Percentiles rank a stretch among this genome's conserved stretches.
Evolutionary conservation across 2,888 invertebrate genomes (phyloP).

Genomic region (Metopia argyrocephala): DNA sequence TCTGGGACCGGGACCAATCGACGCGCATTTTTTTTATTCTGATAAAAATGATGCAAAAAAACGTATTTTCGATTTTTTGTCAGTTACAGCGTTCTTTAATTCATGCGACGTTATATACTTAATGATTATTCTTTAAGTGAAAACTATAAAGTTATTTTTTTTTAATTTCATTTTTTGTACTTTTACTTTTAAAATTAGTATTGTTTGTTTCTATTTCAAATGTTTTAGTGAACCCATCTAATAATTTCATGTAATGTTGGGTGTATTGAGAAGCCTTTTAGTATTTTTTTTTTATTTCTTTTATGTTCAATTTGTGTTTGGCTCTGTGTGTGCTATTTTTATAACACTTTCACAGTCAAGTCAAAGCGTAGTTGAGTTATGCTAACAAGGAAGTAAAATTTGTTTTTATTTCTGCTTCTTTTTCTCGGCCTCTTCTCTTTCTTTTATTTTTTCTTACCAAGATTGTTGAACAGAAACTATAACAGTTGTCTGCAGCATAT

Average conservation of each 20-base stretch:
- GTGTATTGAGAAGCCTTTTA: slow-evolving; percentile 2
- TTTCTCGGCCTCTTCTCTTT: neutral
- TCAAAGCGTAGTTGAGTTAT: slow-evolving; percentile 49
- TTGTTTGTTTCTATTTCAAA: neutral
- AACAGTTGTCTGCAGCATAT: neutral
- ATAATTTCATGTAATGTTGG: neutral
- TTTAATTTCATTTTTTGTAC: too few species aligned
- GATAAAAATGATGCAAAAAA: too few species aligned
- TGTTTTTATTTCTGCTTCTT: neutral
- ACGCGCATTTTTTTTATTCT: too few species aligned
- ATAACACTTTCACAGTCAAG: slow-evolving; percentile 62
- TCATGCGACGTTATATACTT: too few species aligned
- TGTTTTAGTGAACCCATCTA: neutral
- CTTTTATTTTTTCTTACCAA: neutral
- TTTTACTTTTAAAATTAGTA: too few species aligned
- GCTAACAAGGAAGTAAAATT: slow-evolving; percentile 61
- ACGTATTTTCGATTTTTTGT: too few species aligned
- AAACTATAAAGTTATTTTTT: too few species aligned
- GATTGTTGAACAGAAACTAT: neutral
- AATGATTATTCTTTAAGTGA: too few species aligned
- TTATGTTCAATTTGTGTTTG: neutral
- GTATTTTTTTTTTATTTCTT: slow-evolving; percentile 20
- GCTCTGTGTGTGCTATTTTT: slow-evolving; percentile 21
- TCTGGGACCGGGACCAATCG: too few species aligned
- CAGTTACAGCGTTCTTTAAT: too few species aligned